Conservation (phyloP, 2,113 vertebrate species). For the Monarcha castaneiventris region DNA sequence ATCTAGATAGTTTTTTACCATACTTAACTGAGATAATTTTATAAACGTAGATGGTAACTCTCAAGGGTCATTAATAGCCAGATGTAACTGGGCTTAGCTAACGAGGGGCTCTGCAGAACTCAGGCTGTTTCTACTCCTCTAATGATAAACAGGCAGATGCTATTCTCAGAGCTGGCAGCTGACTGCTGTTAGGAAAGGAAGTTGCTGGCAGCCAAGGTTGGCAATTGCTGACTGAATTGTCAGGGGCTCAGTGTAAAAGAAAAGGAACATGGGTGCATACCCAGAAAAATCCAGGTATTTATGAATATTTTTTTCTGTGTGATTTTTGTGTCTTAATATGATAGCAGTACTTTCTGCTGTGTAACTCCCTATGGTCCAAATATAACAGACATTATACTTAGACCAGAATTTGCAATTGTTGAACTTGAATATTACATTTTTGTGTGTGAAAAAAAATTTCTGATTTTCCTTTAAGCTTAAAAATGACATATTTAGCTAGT, state of each 20-base stretch:
- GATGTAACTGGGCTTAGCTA: not conserved
- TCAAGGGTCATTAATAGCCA: not conserved
- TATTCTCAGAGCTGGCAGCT: not conserved
- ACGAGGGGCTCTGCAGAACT: not conserved
- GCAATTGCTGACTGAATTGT: not conserved
- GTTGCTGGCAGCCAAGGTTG: not conserved
- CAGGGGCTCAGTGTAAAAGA: not conserved
- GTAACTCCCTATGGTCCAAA: not conserved
- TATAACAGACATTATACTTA: not conserved
- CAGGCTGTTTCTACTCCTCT: not conserved
- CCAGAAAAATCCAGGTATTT: not conserved
- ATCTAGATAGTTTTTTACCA: not conserved
- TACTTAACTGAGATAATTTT: not conserved
- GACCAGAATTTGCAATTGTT: not conserved
- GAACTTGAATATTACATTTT: not conserved
- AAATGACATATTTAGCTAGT: not conserved
- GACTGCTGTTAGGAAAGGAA: not conserved
- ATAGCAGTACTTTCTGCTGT: not conserved
- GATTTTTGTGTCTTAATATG: not conserved
- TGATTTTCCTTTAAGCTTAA: not conserved
- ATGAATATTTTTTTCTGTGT: not conserved
- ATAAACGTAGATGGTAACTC: not conserved
- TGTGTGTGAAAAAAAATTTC: not conserved
- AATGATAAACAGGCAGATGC: not conserved
- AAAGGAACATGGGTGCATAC: accelerated